Percentiles rank a stretch among this genome's conserved stretches.
Conservation (phyloP, 2,888 invertebrate genomes). For the Julus scandinavius region DNA sequence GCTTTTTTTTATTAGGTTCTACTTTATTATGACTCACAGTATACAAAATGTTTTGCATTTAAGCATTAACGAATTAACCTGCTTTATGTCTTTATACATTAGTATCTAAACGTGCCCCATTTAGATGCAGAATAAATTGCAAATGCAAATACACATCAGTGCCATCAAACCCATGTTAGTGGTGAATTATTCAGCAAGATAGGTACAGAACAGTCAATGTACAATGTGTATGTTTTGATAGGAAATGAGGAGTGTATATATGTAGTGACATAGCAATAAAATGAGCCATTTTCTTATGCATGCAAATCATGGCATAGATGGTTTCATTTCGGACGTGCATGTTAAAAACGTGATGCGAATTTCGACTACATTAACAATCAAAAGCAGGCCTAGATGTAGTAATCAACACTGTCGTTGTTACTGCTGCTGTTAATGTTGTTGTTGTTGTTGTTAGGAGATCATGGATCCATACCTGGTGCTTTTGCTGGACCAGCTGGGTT, state of each 20-base stretch:
- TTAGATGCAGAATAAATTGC: not conserved
- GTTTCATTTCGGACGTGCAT: slow-evolving; percentile 24
- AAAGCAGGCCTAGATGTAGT: not conserved
- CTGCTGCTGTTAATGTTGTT: not conserved
- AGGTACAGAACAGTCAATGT: not conserved
- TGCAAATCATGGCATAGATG: not conserved
- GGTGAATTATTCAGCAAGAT: not conserved
- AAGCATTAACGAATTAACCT: too few relatives aligned
- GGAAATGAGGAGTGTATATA: not conserved
- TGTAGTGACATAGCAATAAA: not conserved
- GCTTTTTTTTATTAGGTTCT: too few relatives aligned
- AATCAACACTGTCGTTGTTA: not conserved
- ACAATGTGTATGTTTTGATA: not conserved
- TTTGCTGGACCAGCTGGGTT: slow-evolving; percentile 5
- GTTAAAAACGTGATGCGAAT: slow-evolving; percentile 5
- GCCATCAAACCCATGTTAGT: not conserved
- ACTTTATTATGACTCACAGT: too few relatives aligned
- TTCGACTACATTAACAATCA: slow-evolving; percentile 31
- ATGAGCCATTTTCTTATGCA: not conserved
- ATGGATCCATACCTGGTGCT: slow-evolving; percentile 12
- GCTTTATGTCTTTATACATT: not conserved
- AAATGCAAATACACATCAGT: not conserved
- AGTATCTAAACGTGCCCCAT: not conserved
- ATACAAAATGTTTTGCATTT: too few relatives aligned
- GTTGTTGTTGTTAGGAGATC: not conserved